These are phyloP conservation scores for Dysidea cf. avara DNA, from an alignment of 37 sponge, comb jelly and placozoan species.

Conservation along the genomic window DNA sequence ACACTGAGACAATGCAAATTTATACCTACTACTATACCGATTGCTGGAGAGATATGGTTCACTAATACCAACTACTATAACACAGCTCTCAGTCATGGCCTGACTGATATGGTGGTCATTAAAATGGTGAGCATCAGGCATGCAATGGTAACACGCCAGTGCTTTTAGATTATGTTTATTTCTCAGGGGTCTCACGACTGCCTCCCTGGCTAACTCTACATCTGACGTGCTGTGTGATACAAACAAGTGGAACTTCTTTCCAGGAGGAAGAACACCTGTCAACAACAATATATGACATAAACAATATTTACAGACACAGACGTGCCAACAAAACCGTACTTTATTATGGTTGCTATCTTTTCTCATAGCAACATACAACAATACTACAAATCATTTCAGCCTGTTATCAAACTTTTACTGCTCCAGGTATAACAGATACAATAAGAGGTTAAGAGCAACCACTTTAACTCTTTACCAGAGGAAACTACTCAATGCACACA, in stretches of 20 bases:
- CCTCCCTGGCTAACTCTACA: constrained; percentile 31
- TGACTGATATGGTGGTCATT: constrained; percentile 45
- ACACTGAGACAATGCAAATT: not conserved
- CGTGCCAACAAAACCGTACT: too few relatives aligned
- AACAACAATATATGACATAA: too few relatives aligned
- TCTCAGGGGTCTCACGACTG: constrained; percentile 31
- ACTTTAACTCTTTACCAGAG: too few relatives aligned
- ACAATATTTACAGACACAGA: too few relatives aligned
- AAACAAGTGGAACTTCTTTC: constrained; percentile 71
- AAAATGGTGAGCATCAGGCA: constrained; percentile 48
- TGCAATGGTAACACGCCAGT: constrained; percentile 64
- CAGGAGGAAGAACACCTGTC: constrained; percentile 26
- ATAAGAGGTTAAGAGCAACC: too few relatives aligned
- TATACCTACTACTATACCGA: constrained; percentile 32
- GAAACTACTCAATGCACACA: too few relatives aligned
- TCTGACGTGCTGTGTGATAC: constrained; percentile 84
- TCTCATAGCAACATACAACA: too few relatives aligned
- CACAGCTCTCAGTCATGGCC: constrained; percentile 54
- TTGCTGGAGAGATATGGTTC: constrained; percentile 54
- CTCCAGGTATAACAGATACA: too few relatives aligned
- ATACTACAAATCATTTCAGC: too few relatives aligned
- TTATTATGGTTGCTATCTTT: too few relatives aligned
- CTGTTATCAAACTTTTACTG: too few relatives aligned
- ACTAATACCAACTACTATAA: constrained; percentile 56
- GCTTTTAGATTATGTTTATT: constrained; percentile 24